A percentile compares a stretch with the other conserved stretches of the same genome.
phyloP scores from a whole-genome alignment of 2,113 vertebrate genomes.

The Laticauda laticaudata region DNA sequence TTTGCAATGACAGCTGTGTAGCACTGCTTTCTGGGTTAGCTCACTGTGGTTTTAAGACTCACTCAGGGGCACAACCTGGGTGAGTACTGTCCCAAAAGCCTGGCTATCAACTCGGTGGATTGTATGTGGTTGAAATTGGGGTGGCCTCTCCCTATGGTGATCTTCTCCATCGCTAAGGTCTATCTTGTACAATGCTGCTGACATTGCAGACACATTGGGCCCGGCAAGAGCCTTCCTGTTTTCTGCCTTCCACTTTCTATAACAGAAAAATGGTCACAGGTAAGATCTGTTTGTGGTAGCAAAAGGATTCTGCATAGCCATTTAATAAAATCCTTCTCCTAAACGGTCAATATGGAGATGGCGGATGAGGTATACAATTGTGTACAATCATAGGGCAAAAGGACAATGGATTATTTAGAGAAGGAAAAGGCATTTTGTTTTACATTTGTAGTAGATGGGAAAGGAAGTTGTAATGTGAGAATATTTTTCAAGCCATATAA shows the following conservation, averaged over 20 bases:
- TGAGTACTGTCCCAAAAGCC: neutral
- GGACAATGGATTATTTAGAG: neutral
- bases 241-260: slow-evolving; percentile 68
- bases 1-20: slow-evolving; percentile 31
- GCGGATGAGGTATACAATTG: neutral
- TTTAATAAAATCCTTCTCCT: neutral
- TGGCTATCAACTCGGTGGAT: neutral
- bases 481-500: neutral
- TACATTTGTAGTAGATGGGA: neutral
- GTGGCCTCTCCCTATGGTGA: slow-evolving; percentile 77
- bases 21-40: slow-evolving; percentile 9
- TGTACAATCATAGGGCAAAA: neutral
- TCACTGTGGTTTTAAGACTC: slow-evolving; percentile 15
- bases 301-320: neutral
- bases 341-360: neutral
- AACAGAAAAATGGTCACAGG: slow-evolving; percentile 78
- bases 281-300: slow-evolving; percentile 66
- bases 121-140: neutral
- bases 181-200: slow-evolving; percentile 78
- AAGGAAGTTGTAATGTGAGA: neutral
- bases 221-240: slow-evolving; percentile 66
- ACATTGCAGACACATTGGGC: slow-evolving; percentile 78
- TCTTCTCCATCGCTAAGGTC: slow-evolving; percentile 78
- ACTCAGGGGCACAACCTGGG: neutral
- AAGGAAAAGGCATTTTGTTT: neutral